Evolutionary conservation across 2,113 vertebrate genomes (phyloP).

Genomic region (Hiodon tergisus): DNA sequence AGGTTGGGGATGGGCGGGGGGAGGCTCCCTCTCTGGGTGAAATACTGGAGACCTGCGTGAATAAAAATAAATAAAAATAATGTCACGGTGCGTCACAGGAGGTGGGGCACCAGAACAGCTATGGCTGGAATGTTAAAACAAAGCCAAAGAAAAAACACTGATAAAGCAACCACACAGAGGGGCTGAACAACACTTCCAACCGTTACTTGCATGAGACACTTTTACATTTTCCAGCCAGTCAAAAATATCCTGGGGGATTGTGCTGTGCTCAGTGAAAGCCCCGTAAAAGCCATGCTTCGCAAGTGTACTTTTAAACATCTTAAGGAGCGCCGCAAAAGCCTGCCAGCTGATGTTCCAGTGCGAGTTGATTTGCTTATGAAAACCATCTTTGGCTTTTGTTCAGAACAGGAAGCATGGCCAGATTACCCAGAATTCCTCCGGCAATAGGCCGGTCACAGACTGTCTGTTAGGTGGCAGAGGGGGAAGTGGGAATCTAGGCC

Average conservation of each 20-base stretch:
- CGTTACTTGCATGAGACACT: background rate
- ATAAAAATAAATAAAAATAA: background rate
- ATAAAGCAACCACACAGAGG: background rate
- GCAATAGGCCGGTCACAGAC: background rate
- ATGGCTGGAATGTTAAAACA: background rate
- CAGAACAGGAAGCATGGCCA: background rate
- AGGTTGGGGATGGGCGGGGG: constrained; percentile 32
- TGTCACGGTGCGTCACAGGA: background rate
- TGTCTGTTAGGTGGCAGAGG: background rate
- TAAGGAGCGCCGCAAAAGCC: background rate
- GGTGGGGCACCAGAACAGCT: background rate
- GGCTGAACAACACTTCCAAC: background rate
- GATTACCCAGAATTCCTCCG: background rate
- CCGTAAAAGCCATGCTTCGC: background rate
- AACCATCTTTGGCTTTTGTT: background rate
- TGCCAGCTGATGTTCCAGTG: background rate
- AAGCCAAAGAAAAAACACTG: background rate
- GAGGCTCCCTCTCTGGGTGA: constrained; percentile 28
- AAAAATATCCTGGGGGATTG: too few species aligned
- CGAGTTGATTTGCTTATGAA: background rate
- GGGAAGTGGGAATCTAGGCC: background rate
- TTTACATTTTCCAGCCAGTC: background rate
- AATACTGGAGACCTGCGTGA: background rate
- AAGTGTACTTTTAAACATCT: background rate
- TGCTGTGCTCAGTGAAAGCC: background rate